Conservation (phyloP, 64 coral and sea anemone genomes). For the Trachythela sp. region DNA sequence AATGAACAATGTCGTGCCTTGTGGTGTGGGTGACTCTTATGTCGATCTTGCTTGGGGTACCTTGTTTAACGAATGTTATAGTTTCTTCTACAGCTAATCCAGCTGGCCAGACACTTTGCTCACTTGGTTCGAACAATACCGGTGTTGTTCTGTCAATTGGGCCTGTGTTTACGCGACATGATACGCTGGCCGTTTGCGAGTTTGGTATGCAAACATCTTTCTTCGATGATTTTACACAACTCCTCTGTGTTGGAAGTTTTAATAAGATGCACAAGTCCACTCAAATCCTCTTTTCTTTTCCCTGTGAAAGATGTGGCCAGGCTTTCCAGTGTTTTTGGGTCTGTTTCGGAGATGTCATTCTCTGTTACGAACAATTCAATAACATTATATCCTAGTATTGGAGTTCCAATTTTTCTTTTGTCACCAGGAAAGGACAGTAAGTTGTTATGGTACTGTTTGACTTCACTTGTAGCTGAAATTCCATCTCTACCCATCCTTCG, state of each 20-base stretch:
- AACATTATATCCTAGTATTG: background rate
- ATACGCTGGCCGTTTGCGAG: background rate
- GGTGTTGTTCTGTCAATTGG: background rate
- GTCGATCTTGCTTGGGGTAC: background rate
- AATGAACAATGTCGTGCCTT: background rate
- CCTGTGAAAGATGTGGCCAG: background rate
- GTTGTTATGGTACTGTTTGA: background rate
- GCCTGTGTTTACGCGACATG: slow-evolving; percentile 15
- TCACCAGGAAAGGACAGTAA: background rate
- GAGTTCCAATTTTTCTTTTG: background rate
- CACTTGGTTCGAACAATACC: slow-evolving; percentile 35
- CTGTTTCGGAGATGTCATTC: background rate
- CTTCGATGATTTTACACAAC: background rate
- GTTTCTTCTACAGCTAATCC: background rate
- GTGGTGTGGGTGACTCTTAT: background rate
- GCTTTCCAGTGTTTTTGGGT: background rate
- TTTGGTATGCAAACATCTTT: background rate
- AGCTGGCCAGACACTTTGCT: background rate
- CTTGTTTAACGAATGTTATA: background rate
- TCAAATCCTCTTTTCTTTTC: background rate
- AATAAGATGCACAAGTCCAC: background rate
- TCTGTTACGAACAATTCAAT: background rate
- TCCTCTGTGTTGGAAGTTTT: background rate
- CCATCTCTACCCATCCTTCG: background rate
- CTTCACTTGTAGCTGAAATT: background rate